Base-by-base conservation (phyloP, 23 tunicate species). In the Phallusia fumigata region DNA sequence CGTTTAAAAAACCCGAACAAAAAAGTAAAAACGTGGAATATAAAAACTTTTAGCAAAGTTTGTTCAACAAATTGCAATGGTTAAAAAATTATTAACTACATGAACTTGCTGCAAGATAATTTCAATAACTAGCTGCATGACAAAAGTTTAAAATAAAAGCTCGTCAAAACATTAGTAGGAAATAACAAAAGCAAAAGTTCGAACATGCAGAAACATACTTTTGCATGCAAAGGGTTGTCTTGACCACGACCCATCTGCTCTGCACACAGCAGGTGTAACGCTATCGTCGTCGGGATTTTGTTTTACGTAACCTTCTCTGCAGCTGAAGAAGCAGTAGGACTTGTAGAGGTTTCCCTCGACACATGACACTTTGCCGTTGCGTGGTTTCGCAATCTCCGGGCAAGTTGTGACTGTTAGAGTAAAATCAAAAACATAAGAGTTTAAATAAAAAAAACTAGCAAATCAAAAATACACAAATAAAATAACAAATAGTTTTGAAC, bases 261-360 rank as follows among this genome's bases (percentile, higher is more conserved):
- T 44, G 88, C 97, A 92, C 10, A 18, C 45, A 53, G 79, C 84
- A 26, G 89, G 87, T 18, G 65, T 36, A 18, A 33, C 69, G 18
- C 36, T 82, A 13, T 58, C 69, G 16, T 58, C 69, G 69, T 13
- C 69, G 16, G 81, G 82, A 52, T 80, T 75, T 0, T 19, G 0
- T 45, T 72, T 58, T 18, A 22, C 47, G 78, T 76, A 92, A 22
- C 97, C 97, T 32, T 86, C 83, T 31, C 84, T 72, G 51, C 97
- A 92, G 19, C 33, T 83, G 64, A 82, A 32, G 64, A 86, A 64
- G 80, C 97, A 92, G 32, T 40, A 65, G 3, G 91, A 87, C 26
- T 81, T 76, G 85, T 64, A 87, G 31, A 22, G 69, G 45, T 81
- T 81, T 44, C 31, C 47, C 30, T 65, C 69, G 15, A 58, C 69